Evolutionary conservation across 2,888 invertebrate genomes (phyloP), one percentile per base, ranked within the genome.

Genomic region (Bruchidius siliquastri): DNA sequence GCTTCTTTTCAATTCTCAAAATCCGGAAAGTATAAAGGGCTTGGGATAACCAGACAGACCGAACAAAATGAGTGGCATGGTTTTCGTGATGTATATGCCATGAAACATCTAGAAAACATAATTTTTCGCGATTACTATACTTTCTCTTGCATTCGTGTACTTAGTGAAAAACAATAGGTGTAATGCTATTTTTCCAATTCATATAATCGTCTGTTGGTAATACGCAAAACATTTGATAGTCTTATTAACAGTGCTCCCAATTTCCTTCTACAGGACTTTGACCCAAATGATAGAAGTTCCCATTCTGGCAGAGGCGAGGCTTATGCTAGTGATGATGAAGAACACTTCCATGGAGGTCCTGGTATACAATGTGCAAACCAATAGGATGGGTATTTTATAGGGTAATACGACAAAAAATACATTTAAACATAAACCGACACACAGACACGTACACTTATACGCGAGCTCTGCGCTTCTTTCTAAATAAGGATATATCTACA

Each of bases 351-450:
- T 85, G 89, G 89, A 71, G 89, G 89, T 71, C 79, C 80, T 21
- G 83, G 92, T 74, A 91, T 95, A 79, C 94, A 94, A 86, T 95
- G 95, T 88, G 93, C 94, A 81, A 93, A 93, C 85, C 94, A 95
- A 88, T 95, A 91, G 90, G 86, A 75, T 78, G 77, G 49, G 49
- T 49, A 49, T 49, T 49, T 18, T 13, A 49, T 49, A 49, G 49
- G 49, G 49, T 49, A 49, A 49, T 49, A 49, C 49, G 49, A 49
- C 13, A 13, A n/a, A n/a, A n/a, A 13, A 49, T 26, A 26, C 49
- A 49, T 49, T 49, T 49, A 49, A 49, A 49, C 49, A 49, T 13
- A 49, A 49, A 49, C 49, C 49, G 49, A 49, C 49, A 13, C 49
- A 49, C 49, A 49, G 49, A 49, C 22, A 67, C n/a, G n/a, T 67